Evolutionary conservation across 2,113 vertebrate genomes (phyloP).

Genomic region (Octodon degus): DNA sequence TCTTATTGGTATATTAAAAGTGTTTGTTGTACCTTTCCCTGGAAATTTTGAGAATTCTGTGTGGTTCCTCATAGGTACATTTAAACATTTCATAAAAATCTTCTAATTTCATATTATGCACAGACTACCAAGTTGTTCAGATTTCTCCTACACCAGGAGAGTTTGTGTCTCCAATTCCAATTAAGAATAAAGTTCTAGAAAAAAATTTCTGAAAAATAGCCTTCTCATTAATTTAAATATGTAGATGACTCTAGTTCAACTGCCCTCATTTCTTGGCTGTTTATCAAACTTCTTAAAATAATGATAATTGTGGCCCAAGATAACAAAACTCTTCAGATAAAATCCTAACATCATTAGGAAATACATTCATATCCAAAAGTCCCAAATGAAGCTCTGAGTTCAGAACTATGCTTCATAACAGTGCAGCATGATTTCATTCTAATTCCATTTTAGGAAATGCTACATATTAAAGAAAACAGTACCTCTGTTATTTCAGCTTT

Average conservation of each 20-base stretch:
- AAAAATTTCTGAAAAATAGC: background rate
- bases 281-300: background rate
- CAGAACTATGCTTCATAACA: background rate
- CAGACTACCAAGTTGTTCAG: background rate
- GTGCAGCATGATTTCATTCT: background rate
- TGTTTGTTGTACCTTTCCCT: background rate
- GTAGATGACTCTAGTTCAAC: rapidly evolving
- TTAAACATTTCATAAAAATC: background rate
- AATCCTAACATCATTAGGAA: background rate
- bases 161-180: background rate
- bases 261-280: background rate
- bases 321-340: background rate
- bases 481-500: background rate
- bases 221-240: background rate
- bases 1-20: background rate
- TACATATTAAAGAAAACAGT: background rate
- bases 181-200: background rate
- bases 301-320: background rate
- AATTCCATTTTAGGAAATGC: background rate
- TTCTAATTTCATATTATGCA: background rate
- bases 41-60: background rate
- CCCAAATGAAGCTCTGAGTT: background rate
- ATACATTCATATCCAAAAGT: background rate
- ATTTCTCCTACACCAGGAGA: rapidly evolving
- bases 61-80: background rate